Conservation (phyloP, 2,113 vertebrate genomes). For the Leptobrachium leishanense region DNA sequence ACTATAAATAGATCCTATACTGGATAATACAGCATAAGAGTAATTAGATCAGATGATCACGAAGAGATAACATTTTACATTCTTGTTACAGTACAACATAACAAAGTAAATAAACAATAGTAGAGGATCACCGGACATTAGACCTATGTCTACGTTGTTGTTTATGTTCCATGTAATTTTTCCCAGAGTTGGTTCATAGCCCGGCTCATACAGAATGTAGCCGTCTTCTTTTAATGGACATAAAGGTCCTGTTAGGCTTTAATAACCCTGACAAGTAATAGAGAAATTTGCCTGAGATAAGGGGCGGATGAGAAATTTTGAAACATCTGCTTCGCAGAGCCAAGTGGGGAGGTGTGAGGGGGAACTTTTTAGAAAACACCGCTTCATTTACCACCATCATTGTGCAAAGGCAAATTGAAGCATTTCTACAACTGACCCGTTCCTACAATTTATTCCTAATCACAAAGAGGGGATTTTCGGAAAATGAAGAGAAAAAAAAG, state of each 20-base stretch:
- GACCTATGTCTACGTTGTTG: no score
- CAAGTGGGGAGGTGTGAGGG: slow-evolving; percentile 24
- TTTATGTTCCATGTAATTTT: background rate
- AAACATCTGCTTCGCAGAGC: slow-evolving; percentile 27
- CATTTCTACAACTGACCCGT: slow-evolving; percentile 40
- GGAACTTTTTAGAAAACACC: slow-evolving; percentile 19
- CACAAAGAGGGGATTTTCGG: slow-evolving; percentile 31
- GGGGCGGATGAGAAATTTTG: slow-evolving; percentile 28
- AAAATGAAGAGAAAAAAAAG: slow-evolving; percentile 22
- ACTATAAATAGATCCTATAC: no score
- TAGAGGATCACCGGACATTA: no score
- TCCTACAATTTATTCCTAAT: slow-evolving; percentile 48
- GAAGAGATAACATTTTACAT: no score
- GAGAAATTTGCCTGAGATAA: slow-evolving; percentile 36
- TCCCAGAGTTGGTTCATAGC: background rate
- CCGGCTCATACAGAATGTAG: background rate
- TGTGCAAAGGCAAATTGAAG: slow-evolving; percentile 40
- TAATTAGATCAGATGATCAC: no score
- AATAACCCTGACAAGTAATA: slow-evolving; percentile 30
- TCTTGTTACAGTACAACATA: no score
- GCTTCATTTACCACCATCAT: slow-evolving; percentile 46
- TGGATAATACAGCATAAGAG: no score
- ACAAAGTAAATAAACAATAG: no score
- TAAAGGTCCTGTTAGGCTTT: slow-evolving; percentile 26
- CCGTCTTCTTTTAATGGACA: slow-evolving; percentile 16